These are phyloP conservation scores for Ceratina japonica DNA, from an alignment of 1,140 invertebrate genomes.

Conservation along the genomic window DNA sequence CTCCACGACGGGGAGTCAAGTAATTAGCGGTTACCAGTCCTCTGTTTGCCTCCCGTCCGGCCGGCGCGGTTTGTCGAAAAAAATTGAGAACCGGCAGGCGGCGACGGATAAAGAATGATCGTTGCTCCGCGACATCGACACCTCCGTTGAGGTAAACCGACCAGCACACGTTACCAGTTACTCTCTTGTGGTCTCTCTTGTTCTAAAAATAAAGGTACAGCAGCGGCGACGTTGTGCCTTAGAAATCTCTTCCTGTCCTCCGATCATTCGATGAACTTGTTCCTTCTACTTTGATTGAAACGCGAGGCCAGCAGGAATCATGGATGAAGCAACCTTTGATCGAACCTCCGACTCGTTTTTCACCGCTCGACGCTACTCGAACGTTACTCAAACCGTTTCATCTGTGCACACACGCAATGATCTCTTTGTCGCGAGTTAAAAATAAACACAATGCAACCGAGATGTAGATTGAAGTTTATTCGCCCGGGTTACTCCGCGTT, in stretches of 20 bases:
- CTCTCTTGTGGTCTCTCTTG: neutral
- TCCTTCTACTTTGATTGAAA: neutral
- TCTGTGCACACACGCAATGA: neutral
- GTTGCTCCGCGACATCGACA: neutral
- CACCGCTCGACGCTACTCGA: no score
- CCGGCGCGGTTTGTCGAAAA: neutral
- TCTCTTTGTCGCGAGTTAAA: conserved; percentile 1
- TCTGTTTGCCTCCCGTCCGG: conserved; percentile 10
- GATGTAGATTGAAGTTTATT: conserved; percentile 1
- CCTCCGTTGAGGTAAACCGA: conserved; percentile 33
- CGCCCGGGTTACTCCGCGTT: neutral
- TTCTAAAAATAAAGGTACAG: conserved; percentile 33
- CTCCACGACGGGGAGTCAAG: conserved; percentile 25
- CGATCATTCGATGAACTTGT: neutral
- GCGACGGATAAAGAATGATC: conserved; percentile 33
- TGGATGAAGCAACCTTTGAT: neutral
- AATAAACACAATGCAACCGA: conserved; percentile 16
- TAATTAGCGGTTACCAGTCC: conserved; percentile 36
- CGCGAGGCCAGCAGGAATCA: neutral
- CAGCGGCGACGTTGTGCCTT: neutral
- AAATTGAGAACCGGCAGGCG: conserved; percentile 23
- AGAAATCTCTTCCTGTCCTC: conserved; percentile 2
- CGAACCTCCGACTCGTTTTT: neutral
- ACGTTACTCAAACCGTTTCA: neutral
- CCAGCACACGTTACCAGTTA: no score